These are phyloP conservation scores for Phyllopteryx taeniolatus DNA, from an alignment of 2,113 vertebrate species.

Conservation along the genomic window DNA sequence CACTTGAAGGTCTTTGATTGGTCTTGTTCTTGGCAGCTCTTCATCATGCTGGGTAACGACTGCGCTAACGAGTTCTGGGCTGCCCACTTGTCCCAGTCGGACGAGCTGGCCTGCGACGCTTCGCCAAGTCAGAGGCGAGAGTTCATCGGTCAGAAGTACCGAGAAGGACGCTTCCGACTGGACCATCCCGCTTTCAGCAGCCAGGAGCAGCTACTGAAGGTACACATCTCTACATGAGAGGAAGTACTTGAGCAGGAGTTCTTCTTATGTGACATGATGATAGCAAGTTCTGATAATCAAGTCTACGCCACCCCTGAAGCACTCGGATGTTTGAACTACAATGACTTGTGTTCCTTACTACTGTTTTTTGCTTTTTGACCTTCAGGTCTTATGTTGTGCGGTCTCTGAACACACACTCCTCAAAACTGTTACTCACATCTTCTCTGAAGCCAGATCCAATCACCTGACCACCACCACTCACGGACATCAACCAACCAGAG, in stretches of 20 bases:
- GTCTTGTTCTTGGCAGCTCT: conserved; percentile 76
- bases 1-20: too few species aligned
- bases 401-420: conserved; percentile 86
- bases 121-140: conserved; percentile 78
- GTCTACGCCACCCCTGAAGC: neutral
- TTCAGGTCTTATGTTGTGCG: conserved; percentile 81
- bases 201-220: conserved; percentile 90
- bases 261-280: neutral
- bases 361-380: neutral
- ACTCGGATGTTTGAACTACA: neutral
- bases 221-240: neutral
- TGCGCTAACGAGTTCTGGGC: conserved; percentile 93
- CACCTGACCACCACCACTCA: neutral
- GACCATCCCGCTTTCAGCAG: conserved; percentile 75
- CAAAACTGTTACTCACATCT: conserved; percentile 87
- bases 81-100: conserved; percentile 59
- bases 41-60: conserved; percentile 92
- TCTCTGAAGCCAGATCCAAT: conserved; percentile 74
- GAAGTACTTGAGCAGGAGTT: neutral
- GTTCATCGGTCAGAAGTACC: conserved; percentile 86
- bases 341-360: neutral
- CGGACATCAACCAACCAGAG: neutral
- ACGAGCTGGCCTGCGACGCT: conserved; percentile 78
- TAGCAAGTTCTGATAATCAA: neutral
- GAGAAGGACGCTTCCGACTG: conserved; percentile 82